These are phyloP conservation scores for Alcis repandata DNA, from an alignment of 2,888 invertebrate genomes.

Conservation along the genomic window DNA sequence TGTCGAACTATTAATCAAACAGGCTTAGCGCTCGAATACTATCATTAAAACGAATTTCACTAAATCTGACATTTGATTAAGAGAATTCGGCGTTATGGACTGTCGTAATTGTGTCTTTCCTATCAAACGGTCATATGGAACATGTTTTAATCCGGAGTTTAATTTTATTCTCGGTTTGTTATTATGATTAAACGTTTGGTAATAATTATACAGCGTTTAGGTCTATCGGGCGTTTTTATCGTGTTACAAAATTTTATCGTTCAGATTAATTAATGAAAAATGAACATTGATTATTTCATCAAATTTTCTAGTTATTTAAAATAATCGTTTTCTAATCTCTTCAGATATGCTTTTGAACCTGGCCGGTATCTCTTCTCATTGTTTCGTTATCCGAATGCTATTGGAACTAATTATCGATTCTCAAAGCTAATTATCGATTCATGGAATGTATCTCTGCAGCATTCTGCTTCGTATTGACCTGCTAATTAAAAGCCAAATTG, in stretches of 20 bases:
- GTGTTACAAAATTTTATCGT: constrained; percentile 10
- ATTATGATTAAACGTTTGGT: constrained; percentile 38
- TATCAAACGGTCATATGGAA: constrained; percentile 45
- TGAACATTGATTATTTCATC: constrained; percentile 21
- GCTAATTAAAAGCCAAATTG: constrained; percentile 79
- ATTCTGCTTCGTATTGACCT: constrained; percentile 33
- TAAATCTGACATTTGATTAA: constrained; percentile 85
- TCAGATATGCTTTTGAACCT: neutral
- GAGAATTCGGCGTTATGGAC: constrained; percentile 63
- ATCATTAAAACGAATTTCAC: constrained; percentile 81
- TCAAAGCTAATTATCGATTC: constrained; percentile 37
- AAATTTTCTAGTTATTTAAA: neutral
- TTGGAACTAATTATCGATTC: constrained; percentile 38
- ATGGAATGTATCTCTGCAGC: constrained; percentile 38
- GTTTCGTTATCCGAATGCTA: constrained; percentile 31
- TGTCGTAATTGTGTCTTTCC: constrained; percentile 44
- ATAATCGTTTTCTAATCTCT: neutral
- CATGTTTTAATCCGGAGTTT: constrained; percentile 37
- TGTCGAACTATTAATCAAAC: constrained; percentile 75
- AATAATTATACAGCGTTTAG: constrained; percentile 29
- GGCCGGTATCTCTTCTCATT: constrained; percentile 17
- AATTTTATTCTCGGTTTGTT: constrained; percentile 31
- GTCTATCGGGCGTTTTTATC: constrained; percentile 25
- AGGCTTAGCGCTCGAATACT: constrained; percentile 75
- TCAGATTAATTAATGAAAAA: constrained; percentile 10